These are phyloP conservation scores for Haliclona indistincta DNA, from an alignment of 37 sponge, comb jelly and placozoan species.

Conservation along the genomic window DNA sequence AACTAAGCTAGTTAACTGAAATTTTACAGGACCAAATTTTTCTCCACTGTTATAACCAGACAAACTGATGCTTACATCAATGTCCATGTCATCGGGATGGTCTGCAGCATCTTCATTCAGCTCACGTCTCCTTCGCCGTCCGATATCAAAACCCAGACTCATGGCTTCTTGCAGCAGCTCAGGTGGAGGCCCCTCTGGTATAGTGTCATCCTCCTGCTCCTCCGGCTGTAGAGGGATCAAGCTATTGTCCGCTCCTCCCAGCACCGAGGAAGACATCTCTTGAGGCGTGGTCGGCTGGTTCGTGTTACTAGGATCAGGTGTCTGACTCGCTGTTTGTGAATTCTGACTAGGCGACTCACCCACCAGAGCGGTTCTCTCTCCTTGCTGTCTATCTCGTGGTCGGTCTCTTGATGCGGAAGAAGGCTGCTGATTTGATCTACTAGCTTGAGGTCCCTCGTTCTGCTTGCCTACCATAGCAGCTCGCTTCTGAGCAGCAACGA, in stretches of 20 bases:
- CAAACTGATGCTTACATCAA: neutral
- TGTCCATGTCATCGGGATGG: slow-evolving; percentile 24
- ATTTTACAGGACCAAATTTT: too few relatives aligned
- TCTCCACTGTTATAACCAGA: too few relatives aligned
- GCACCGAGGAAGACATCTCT: neutral
- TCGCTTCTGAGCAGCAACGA: slow-evolving; percentile 27
- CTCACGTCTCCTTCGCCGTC: slow-evolving; percentile 7
- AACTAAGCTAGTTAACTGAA: too few relatives aligned
- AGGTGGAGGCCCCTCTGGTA: neutral
- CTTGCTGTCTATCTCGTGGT: too few relatives aligned
- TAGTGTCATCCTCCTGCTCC: slow-evolving; percentile 22
- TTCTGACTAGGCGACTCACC: too few relatives aligned
- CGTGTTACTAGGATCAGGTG: neutral
- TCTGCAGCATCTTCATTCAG: neutral
- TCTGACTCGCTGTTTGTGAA: too few relatives aligned
- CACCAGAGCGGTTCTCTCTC: too few relatives aligned
- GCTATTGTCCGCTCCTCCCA: slow-evolving; percentile 48
- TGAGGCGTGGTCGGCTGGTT: neutral
- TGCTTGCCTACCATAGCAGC: too few relatives aligned
- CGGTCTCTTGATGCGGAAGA: too few relatives aligned
- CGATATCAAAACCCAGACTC: slow-evolving; percentile 40
- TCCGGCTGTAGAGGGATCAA: slow-evolving; percentile 60
- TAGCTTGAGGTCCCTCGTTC: too few relatives aligned
- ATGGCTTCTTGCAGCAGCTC: slow-evolving; percentile 18
- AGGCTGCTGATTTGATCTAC: too few relatives aligned